Base-by-base conservation (phyloP, 1,140 invertebrate species). In the Pachypeltis micranthus region DNA sequence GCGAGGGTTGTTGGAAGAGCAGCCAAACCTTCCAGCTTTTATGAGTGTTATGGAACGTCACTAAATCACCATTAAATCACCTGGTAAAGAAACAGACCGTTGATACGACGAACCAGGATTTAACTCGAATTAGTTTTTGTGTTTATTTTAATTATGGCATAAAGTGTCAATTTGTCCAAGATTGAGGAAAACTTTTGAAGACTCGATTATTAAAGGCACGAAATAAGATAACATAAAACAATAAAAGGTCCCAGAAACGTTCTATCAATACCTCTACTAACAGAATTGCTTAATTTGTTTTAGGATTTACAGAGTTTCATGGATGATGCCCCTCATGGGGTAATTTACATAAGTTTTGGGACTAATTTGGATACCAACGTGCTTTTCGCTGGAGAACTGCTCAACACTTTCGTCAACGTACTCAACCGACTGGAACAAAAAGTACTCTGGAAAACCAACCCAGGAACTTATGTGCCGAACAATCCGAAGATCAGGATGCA, bases 401-500 rank as follows among this genome's bases (percentile, higher is more conserved):
- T 71, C 16, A 62, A 61, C 16, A 68, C 62, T 2, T 72, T 73
- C 39, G n/a, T 61, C 24, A 71, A 78, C 63, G 77, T 76, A 25
- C 79, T 85, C 62, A 72, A 76, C 34, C 73, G 77, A 64, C 70
- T 85, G 1, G 78, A 80, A 69, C 78, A 83, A 71, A 78, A 75
- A 72, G 77, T 84, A 61, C 65, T 86, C 24, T 84, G 82, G 82
- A 85, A 84, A 74, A 80, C 73, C 65, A 80, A 81, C 63, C 73
- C 75, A 47, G 73, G 72, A 69, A 76, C 62, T 67, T 72, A 78
- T 0, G 65, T 72, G 1, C 69, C 70, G 47, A 47, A 80, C 63
- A 77, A 82, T 14, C 26, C 70, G 21, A 85, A 85, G 72, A 77
- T 86, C 26, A 78, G 79, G 72, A 77, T 82, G 24, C 69, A 78